Evolutionary conservation across 2,888 invertebrate genomes (phyloP).

Genomic region (Therioaphis trifolii): DNA sequence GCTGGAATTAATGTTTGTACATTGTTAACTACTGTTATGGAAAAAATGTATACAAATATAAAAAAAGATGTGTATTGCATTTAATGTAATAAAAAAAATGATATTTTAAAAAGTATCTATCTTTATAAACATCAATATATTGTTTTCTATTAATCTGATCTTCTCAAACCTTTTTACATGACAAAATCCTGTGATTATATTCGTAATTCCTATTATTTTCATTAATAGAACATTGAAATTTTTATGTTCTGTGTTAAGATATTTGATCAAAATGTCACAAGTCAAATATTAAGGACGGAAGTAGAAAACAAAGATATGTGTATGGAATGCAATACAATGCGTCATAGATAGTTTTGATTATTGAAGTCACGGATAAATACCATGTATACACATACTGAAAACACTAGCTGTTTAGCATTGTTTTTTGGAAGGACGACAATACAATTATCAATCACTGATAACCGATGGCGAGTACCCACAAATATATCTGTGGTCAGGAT

Average conservation of each 20-base stretch:
- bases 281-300: not conserved
- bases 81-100: conserved; percentile 59
- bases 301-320: not conserved
- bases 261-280: too few species aligned
- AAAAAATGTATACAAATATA: conserved; percentile 49
- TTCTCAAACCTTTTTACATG: too few species aligned
- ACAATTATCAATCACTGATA: not conserved
- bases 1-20: conserved; percentile 62
- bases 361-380: not conserved
- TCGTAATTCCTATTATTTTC: too few species aligned
- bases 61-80: conserved; percentile 41
- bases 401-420: conserved; percentile 5
- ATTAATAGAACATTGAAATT: too few species aligned
- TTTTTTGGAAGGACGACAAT: not conserved
- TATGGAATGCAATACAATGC: not conserved
- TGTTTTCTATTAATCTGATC: not conserved
- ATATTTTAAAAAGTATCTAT: conserved; percentile 45
- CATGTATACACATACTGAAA: not conserved
- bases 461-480: too few species aligned
- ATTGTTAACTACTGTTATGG: conserved; percentile 60
- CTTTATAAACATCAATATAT: conserved; percentile 36
- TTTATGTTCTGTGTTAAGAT: too few species aligned
- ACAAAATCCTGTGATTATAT: too few species aligned
- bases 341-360: not conserved
- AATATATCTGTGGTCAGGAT: too few species aligned